Conservation (phyloP, 2,113 vertebrate species). For the Tetrax tetrax region DNA sequence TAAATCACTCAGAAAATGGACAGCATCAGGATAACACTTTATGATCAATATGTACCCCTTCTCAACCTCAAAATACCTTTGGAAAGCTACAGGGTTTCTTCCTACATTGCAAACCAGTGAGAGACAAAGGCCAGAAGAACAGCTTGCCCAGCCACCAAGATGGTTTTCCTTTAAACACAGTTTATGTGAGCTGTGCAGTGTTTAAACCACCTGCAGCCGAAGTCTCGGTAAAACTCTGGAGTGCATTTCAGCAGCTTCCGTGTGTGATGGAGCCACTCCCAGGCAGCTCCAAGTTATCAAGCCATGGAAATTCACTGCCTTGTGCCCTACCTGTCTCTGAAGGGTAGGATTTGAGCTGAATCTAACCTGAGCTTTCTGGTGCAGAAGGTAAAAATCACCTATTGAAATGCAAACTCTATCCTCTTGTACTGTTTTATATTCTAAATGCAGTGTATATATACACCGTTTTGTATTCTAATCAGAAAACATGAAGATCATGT, state of each 20-base stretch:
- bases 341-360: not conserved
- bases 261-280: not conserved
- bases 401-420: not conserved
- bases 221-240: not conserved
- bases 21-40: not conserved
- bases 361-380: not conserved
- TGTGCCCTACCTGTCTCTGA: not conserved
- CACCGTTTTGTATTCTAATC: not conserved
- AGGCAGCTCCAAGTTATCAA: not conserved
- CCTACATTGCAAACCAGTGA: not conserved
- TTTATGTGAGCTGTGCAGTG: not conserved
- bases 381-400: not conserved
- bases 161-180: not conserved
- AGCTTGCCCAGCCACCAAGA: not conserved
- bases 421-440: not conserved
- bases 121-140: not conserved
- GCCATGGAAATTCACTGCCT: not conserved
- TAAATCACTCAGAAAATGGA: not conserved
- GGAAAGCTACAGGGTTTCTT: not conserved
- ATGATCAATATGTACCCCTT: not conserved
- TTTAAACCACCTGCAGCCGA: not conserved
- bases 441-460: not conserved
- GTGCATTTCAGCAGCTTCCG: not conserved
- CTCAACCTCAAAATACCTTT: not conserved
- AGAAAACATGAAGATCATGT: not conserved